Base-by-base conservation (phyloP, 2,113 vertebrate genomes). In the Cephalopterus ornatus region DNA sequence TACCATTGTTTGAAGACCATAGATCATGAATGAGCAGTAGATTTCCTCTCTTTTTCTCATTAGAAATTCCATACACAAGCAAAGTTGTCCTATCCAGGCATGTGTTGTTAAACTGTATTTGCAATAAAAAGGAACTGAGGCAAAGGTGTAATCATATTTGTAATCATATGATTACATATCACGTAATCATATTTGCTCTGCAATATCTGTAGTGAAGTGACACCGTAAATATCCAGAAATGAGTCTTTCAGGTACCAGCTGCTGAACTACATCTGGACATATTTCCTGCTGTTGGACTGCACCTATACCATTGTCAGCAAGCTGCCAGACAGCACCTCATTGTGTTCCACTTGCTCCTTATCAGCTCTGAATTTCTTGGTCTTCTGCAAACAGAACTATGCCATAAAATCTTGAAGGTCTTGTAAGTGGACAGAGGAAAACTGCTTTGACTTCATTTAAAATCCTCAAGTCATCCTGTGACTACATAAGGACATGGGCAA, bases 181-280 rank as follows among this genome's bases (percentile, higher is more conserved):
- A n/a, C n/a, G 23, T 23, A 44, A 76, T 68, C 81, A 26, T 42
- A 61, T 59, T 72, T 82, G 52, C 19, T 21, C 32, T 90, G 35
- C 47, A 52, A 35, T 1, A 3, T 28, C 53, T 59, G n/a, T 20
- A 56, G 42, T 33, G 68, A 77, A 85, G 28, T 0, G 0, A 76
- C 75, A 73, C 41, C 32, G 37, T 46, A 58, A 41, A 88, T 39
- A 83, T 85, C 7, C 26, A 88, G 75, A 71, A 93, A 62, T 49
- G 8, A 62, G 9, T 39, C 49, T 85, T 89, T 56, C 53, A 58
- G n/a, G 62, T 76, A 61, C 26, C 62, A 83, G 46, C 58, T 79
- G 53, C 66, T 42, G 30, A 70, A 22, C 46, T n/a, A 50, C 2
- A 1, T 14, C 62, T 89, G 41, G 59, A 9, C 17, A 28, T 53